Conservation (phyloP, 2,797 vertebrate species). For the Poliocrania exsul region DNA sequence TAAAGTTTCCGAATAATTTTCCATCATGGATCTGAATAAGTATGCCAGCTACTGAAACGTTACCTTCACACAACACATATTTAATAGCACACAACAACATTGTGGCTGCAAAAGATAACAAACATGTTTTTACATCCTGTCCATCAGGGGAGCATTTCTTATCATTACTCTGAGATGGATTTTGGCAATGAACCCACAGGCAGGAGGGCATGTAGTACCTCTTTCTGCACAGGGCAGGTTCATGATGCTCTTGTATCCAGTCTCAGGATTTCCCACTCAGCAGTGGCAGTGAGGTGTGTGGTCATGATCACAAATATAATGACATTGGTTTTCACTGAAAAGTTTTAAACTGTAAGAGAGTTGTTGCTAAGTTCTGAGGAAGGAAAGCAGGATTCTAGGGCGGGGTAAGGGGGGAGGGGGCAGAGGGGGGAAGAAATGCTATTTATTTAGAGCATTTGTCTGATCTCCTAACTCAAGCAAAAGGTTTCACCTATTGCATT, state of each 20-base stretch:
- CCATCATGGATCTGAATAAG: neutral
- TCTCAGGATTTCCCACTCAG: neutral
- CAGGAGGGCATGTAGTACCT: neutral
- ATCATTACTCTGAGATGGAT: neutral
- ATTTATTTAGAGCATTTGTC: neutral
- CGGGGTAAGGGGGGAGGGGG: accelerated
- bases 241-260: neutral
- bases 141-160: neutral
- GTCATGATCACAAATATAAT: neutral
- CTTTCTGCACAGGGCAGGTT: neutral
- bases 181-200: neutral
- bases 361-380: neutral
- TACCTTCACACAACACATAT: neutral
- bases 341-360: neutral
- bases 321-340: neutral
- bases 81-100: neutral
- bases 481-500: neutral
- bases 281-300: neutral
- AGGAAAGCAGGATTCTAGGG: neutral
- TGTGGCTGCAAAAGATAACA: neutral
- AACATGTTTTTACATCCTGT: neutral
- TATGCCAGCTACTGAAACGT: neutral
- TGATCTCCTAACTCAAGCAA: neutral
- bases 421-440: neutral
- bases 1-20: neutral